These are phyloP conservation scores for Hydrozoanthus tunicans DNA, from an alignment of 64 coral and sea anemone species.

Conservation along the genomic window DNA sequence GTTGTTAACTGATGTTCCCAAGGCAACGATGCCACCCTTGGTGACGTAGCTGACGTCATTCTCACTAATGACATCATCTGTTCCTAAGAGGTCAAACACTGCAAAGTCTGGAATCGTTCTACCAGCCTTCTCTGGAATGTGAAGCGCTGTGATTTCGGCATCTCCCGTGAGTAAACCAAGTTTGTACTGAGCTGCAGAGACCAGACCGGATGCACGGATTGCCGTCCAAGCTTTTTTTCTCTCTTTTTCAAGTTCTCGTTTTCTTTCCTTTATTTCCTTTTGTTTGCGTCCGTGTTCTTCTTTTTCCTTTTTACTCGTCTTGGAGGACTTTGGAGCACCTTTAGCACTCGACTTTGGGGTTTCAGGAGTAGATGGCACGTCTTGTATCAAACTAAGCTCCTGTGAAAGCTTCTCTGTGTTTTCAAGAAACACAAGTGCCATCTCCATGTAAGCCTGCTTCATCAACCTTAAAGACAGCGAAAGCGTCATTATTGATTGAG, in stretches of 20 bases:
- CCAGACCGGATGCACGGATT: slow-evolving; percentile 75
- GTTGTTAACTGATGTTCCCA: slow-evolving; percentile 77
- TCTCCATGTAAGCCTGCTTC: slow-evolving; percentile 90
- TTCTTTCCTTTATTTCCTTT: slow-evolving; percentile 73
- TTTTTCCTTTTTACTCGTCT: slow-evolving; percentile 66
- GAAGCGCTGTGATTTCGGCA: slow-evolving; percentile 72
- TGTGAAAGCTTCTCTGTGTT: slow-evolving; percentile 43
- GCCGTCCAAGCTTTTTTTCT: slow-evolving; percentile 72
- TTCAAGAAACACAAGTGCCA: slow-evolving; percentile 57
- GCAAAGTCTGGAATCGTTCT: slow-evolving; percentile 67
- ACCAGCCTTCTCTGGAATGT: slow-evolving; percentile 69
- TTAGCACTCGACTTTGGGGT: background rate
- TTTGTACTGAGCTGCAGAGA: slow-evolving; percentile 69
- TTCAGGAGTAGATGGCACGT: background rate
- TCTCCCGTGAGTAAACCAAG: slow-evolving; percentile 80
- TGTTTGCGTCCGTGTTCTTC: slow-evolving; percentile 54
- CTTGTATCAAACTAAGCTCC: background rate
- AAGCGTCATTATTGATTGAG: no score
- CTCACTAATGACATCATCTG: slow-evolving; percentile 69
- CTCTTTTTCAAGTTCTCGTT: slow-evolving; percentile 80
- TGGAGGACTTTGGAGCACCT: background rate
- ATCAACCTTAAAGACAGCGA: slow-evolving; percentile 59
- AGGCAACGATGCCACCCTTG: slow-evolving; percentile 74
- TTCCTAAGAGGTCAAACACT: slow-evolving; percentile 88
- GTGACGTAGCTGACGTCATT: slow-evolving; percentile 37